A percentile compares a stretch with the other conserved stretches of the same genome.
Conservation (phyloP, 2,797 vertebrate species). For the Phylloscopus collybita region DNA sequence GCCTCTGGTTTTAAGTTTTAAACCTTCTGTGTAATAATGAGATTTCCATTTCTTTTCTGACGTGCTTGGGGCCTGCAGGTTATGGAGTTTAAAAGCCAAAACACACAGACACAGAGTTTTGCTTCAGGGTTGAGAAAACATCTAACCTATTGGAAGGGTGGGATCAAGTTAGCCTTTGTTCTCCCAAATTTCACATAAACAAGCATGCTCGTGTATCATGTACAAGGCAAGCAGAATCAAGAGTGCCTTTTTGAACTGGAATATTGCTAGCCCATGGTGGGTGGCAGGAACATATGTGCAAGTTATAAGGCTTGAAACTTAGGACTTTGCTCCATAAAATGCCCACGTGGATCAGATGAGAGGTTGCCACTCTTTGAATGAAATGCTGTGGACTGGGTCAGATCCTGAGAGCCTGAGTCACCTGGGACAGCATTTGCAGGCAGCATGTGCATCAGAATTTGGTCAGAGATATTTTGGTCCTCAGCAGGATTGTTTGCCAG, state of each 20-base stretch:
- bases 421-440: not conserved
- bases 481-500: not conserved
- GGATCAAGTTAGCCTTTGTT: constrained; percentile 53
- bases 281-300: not conserved
- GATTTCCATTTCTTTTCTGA: constrained; percentile 49
- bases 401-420: not conserved
- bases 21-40: constrained; percentile 37
- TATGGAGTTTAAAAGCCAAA: constrained; percentile 56
- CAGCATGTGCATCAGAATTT: not conserved
- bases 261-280: not conserved
- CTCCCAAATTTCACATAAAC: constrained; percentile 43
- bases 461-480: not conserved
- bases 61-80: constrained; percentile 14
- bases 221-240: constrained; percentile 17
- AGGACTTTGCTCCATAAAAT: not conserved
- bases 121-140: constrained; percentile 52
- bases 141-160: constrained; percentile 32
- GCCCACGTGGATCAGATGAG: not conserved
- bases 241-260: constrained; percentile 12
- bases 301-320: not conserved
- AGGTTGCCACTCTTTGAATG: not conserved
- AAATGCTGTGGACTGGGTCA: not conserved
- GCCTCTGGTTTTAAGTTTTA: constrained; percentile 47
- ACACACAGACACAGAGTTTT: constrained; percentile 40
- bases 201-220: not conserved